Percentiles rank a stretch among this genome's conserved stretches.
These are phyloP conservation scores for Lutjanus argentimaculatus DNA, from an alignment of 2,797 vertebrate genomes.

Conservation along the genomic window DNA sequence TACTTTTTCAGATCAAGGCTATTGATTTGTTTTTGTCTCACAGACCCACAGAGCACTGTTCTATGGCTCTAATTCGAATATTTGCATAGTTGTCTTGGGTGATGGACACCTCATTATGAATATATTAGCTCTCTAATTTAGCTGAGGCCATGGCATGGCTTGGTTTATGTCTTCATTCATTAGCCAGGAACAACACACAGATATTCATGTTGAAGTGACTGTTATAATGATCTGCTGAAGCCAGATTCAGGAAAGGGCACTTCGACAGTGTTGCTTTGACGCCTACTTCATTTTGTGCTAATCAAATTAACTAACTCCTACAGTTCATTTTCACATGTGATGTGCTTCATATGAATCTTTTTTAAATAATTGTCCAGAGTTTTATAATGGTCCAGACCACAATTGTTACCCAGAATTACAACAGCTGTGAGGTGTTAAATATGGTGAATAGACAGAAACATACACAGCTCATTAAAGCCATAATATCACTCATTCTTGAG, in stretches of 20 bases:
- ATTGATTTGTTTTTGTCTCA: conserved; percentile 37
- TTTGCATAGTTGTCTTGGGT: conserved; percentile 8
- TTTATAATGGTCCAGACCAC: background rate
- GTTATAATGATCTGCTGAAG: background rate
- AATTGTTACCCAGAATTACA: background rate
- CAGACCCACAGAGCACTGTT: background rate
- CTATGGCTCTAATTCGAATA: conserved; percentile 3
- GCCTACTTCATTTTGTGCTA: background rate
- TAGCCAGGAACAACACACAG: background rate
- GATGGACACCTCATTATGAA: conserved; percentile 30
- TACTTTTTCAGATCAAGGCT: conserved; percentile 41
- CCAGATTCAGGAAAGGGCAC: background rate
- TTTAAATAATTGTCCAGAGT: background rate
- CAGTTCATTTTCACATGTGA: conserved; percentile 4
- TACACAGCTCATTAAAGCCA: background rate
- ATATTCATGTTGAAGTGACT: background rate
- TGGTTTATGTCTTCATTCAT: conserved; percentile 25
- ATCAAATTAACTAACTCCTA: background rate
- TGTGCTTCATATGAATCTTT: conserved; percentile 11
- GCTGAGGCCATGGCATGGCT: background rate
- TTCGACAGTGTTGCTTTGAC: background rate
- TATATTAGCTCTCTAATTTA: conserved; percentile 21
- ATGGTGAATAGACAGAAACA: background rate
- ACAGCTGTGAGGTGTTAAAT: background rate
- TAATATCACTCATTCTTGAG: too few species aligned